Conservation (phyloP, 2,888 invertebrate species). For the Thelaira solivaga region DNA sequence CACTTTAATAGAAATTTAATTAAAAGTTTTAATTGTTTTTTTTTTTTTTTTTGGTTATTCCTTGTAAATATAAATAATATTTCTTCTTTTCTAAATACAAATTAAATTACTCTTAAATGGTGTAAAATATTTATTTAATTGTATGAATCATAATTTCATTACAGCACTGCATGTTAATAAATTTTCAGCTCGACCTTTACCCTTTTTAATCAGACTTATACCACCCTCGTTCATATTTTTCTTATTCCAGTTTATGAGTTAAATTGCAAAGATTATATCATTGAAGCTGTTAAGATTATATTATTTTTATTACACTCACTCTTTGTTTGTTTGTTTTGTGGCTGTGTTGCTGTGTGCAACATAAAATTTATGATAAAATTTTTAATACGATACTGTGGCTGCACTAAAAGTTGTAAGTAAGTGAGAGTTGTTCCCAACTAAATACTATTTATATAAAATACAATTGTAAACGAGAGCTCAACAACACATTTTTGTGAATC, state of each 20-base stretch:
- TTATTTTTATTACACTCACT: constrained; percentile 33
- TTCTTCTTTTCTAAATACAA: too few relatives aligned
- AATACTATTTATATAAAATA: neutral
- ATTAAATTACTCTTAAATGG: too few relatives aligned
- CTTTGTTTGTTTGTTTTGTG: neutral
- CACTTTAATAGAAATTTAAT: too few relatives aligned
- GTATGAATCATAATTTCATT: too few relatives aligned
- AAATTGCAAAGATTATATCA: constrained; percentile 35
- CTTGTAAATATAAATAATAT: too few relatives aligned
- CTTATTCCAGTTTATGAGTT: constrained; percentile 17
- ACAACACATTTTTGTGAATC: constrained; percentile 30
- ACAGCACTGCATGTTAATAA: neutral
- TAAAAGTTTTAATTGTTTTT: too few relatives aligned
- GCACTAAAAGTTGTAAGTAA: constrained; percentile 23
- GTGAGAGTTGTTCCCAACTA: neutral
- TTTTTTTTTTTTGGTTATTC: too few relatives aligned
- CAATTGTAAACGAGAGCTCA: constrained; percentile 7
- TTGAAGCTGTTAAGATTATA: constrained; percentile 42
- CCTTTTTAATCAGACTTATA: neutral
- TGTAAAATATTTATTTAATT: too few relatives aligned
- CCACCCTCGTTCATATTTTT: neutral
- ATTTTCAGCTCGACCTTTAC: neutral
- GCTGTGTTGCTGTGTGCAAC: constrained; percentile 15
- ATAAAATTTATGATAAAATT: constrained; percentile 22
- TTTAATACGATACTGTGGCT: constrained; percentile 7